phyloP scores from a whole-genome alignment of 2,888 invertebrate genomes.

The Vandiemenella viatica region DNA sequence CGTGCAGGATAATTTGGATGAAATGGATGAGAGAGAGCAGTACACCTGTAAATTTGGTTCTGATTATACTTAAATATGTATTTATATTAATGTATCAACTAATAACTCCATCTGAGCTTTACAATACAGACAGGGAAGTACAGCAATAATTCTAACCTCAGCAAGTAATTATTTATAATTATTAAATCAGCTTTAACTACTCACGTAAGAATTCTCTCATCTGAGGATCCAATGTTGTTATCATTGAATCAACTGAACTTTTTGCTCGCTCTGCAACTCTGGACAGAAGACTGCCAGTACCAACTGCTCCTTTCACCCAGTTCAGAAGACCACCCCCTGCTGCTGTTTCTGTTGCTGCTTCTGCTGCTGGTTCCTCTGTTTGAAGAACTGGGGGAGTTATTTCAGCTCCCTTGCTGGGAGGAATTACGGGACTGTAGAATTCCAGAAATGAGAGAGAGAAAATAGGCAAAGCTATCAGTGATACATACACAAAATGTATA shows the following conservation, averaged over 20 bases:
- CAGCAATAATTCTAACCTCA: no score
- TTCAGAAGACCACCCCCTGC: constrained; percentile 43
- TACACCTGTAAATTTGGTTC: no score
- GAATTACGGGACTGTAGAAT: constrained; percentile 34
- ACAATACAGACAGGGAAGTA: not conserved
- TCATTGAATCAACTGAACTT: constrained; percentile 69
- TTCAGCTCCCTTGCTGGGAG: constrained; percentile 30
- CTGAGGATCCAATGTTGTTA: constrained; percentile 76
- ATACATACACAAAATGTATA: no score
- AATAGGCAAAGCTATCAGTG: no score
- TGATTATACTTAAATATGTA: no score
- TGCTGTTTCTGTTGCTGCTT: constrained; percentile 30
- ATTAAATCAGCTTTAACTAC: no score
- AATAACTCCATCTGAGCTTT: not conserved
- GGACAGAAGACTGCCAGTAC: constrained; percentile 39
- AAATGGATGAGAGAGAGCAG: no score
- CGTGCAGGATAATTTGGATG: no score
- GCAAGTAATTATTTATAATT: no score
- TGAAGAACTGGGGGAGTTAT: no score
- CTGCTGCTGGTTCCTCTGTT: constrained; percentile 17
- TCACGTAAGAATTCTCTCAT: constrained; percentile 77
- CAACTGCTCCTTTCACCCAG: constrained; percentile 44
- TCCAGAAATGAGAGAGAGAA: not conserved
- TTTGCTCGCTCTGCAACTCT: constrained; percentile 60
- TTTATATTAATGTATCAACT: no score